Base-by-base conservation (phyloP, 2,888 invertebrate genomes). In the Troglohyphantes excavatus region DNA sequence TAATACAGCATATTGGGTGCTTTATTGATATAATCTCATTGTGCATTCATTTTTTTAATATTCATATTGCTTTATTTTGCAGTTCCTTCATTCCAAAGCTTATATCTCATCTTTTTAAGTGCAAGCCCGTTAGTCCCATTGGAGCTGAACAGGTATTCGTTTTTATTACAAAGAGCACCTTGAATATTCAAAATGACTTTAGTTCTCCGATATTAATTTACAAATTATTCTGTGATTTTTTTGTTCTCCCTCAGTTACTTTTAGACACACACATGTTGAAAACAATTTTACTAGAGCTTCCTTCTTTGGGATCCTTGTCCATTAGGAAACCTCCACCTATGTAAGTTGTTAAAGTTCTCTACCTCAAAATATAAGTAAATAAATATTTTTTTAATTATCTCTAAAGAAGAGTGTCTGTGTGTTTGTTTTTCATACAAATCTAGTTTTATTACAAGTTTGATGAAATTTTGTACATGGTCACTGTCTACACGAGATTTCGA, bases 51-150 rank as follows among this genome's bases (percentile, higher is more conserved):
- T 19, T 13, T 75, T 9, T 19, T 76, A n/a, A 39, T 29, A 19
- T 61, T 61, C 3, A 59, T 29, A 13, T 3, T 43, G 11, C 2
- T 2, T 21, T 13, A 43, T 65, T 43, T 83, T 93, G 73, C 93
- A 95, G 97, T 92, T 96, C 97, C 0, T 98, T 99, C 93, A 98
- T 99, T 93, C 97, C 98, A 0, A 99, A 98, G 93, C 98, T 98
- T 93, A 94, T 98, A 19, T 97, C 97, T 91, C 96, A 96, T 91
- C 94, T 99, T 7, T 98, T 97, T 93, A 97, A 97, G 92, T 98
- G 98, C 92, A 97, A 97, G 92, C 97, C 98, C 0, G 95, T 98
- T 0, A 96, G 96, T 53, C 96, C 97, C 0, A 95, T 97, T 0
- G 99, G 99, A 0, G 98, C 99, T 0, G 99, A 99, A 93, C 99